Evolutionary conservation across 2,797 vertebrate genomes (phyloP), one percentile per base, ranked within the genome.

Genomic region (Aselliscus stoliczkanus): DNA sequence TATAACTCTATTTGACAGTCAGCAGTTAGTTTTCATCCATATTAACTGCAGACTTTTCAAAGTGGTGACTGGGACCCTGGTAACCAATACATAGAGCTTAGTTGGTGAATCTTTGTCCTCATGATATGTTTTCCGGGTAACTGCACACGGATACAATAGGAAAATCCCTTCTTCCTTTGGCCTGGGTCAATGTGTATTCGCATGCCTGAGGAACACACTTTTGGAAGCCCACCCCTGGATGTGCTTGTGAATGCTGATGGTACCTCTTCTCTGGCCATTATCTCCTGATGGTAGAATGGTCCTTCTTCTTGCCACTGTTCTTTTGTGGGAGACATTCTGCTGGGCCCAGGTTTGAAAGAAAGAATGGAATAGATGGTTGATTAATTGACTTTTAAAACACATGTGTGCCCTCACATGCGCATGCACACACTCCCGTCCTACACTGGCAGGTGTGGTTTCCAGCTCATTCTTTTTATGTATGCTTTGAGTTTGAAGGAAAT

Each of bases 401-500:
- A 54, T 54, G 18, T 5, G 20, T 12, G 18, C 52, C 18, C 17
- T 7, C 52, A 5, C 17, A 27, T 34, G 56, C 23, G 17, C 29
- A 75, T 5, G 23, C 9, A 34, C 31, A 23, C n/a, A 92, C 64
- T 42, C 31, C 13, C 47, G 2, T 4, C 62, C 7, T 47, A 58
- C 18, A 4, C 1, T 21, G 56, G 64, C 31, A 7, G 14, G n/a
- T 37, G 25, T 37, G 23, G n/a, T 80, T 91, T 90, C 56, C 34
- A 76, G 10, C 58, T 52, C 37, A 77, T 50, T 64, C 56, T 87
- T 50, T 72, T n/a, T 18, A 10, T 9, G 18, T 20, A 0, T 83
- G 17, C 76, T 72, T 79, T 52, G 84, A 86, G 70, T 86, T 70
- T 90, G 47, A 87, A 90, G 84, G 17, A 72, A 52, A 44, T 20